Percentiles rank a stretch among this genome's conserved stretches.
Evolutionary conservation across 2,797 vertebrate species (phyloP).

Genomic region (Telmatherina bonti): DNA sequence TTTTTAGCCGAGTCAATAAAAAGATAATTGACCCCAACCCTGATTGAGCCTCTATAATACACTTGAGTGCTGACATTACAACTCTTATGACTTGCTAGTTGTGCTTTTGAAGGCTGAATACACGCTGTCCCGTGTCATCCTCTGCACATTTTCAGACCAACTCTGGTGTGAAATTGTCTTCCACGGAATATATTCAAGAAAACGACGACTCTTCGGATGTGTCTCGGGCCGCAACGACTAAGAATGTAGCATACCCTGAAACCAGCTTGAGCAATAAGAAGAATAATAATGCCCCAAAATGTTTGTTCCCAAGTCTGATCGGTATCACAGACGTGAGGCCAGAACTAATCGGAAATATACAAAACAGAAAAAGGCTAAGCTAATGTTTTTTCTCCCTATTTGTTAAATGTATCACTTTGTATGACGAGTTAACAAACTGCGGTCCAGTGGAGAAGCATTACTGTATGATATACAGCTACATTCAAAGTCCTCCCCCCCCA

Average conservation of each 20-base stretch:
- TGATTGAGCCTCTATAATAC: slow-evolving; percentile 52
- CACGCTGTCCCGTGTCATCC: slow-evolving; percentile 42
- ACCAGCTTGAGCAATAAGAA: slow-evolving; percentile 70
- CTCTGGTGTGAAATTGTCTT: slow-evolving; percentile 63
- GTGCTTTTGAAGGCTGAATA: slow-evolving; percentile 81
- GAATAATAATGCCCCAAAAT: slow-evolving; percentile 83
- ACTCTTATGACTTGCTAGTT: slow-evolving; percentile 71
- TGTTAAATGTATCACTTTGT: slow-evolving; percentile 49
- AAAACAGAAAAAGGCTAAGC: slow-evolving; percentile 39
- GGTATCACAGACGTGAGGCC: slow-evolving; percentile 67
- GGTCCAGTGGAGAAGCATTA: slow-evolving; percentile 63
- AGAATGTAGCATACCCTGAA: slow-evolving; percentile 75
- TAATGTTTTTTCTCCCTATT: slow-evolving; percentile 63
- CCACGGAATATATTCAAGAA: slow-evolving; percentile 59
- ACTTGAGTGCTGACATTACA: slow-evolving; percentile 66
- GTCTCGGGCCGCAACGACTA: slow-evolving; percentile 57
- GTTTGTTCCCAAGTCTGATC: slow-evolving; percentile 71
- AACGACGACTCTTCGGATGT: slow-evolving; percentile 67
- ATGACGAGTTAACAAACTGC: slow-evolving; percentile 45
- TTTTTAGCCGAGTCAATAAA: slow-evolving; percentile 12
- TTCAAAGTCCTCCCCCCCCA: slow-evolving; percentile 63
- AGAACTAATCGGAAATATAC: slow-evolving; percentile 50
- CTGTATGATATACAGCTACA: slow-evolving; percentile 73
- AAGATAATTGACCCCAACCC: slow-evolving; percentile 58
- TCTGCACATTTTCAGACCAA: slow-evolving; percentile 64